phyloP scores from a whole-genome alignment of 2,797 vertebrate species.

The Melanotaenia maccullochi region DNA sequence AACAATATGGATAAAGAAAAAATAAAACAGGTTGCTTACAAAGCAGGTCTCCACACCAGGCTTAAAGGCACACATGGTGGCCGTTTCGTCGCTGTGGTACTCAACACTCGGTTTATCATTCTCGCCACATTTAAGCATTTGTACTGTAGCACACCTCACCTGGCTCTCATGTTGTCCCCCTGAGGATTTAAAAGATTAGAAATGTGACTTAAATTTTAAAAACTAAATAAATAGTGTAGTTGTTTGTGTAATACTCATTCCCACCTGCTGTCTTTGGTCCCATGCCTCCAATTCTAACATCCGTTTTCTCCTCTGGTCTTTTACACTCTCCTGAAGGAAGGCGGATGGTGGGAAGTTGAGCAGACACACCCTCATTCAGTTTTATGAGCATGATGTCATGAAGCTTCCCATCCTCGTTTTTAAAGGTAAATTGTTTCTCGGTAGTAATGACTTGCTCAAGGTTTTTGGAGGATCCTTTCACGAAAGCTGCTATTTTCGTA shows the following conservation, averaged over 20 bases:
- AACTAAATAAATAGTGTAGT: neutral
- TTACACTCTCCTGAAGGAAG: slow-evolving; percentile 10
- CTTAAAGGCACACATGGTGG: slow-evolving; percentile 31
- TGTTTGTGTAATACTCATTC: neutral
- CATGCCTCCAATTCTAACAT: slow-evolving; percentile 37
- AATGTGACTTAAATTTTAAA: neutral
- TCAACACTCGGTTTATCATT: slow-evolving; percentile 27
- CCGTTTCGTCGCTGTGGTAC: slow-evolving; percentile 16
- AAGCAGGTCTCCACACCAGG: slow-evolving; percentile 30
- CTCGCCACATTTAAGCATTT: neutral
- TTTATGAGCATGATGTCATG: slow-evolving; percentile 52
- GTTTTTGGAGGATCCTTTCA: neutral
- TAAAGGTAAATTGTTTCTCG: slow-evolving; percentile 22
- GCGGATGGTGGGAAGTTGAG: slow-evolving; percentile 2
- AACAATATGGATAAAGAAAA: neutral
- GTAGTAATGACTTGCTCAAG: neutral
- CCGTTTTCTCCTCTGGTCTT: neutral
- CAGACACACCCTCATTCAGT: slow-evolving; percentile 19
- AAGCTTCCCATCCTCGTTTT: neutral
- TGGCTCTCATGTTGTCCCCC: neutral
- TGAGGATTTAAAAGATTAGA: slow-evolving; percentile 4
- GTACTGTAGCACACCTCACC: slow-evolving; percentile 12
- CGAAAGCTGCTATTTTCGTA: accelerated
- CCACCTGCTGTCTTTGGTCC: slow-evolving; percentile 12
- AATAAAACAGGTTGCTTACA: slow-evolving; percentile 28